Evolutionary conservation across 2,113 vertebrate species (phyloP), one percentile per base, ranked within the genome.

Genomic region (Amblyopsis rosae): DNA sequence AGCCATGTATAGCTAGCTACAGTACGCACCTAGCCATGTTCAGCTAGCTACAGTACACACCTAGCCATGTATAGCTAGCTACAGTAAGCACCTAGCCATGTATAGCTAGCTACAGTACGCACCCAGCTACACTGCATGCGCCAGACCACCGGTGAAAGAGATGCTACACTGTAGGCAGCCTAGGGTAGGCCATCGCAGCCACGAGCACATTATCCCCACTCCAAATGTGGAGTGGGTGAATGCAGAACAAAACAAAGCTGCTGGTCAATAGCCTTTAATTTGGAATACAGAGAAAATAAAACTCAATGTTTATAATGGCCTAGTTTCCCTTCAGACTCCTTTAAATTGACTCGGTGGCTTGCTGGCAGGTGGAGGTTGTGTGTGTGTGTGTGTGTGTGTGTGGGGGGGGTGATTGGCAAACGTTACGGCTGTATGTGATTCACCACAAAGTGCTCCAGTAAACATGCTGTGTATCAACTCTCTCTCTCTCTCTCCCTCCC

Each of bases 291-390:
- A 77, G 81, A 82, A 76, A 72, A 84, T 85, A 73, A 83, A 86
- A 83, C 70, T 3, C 70, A 77, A 66, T 70, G 76, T 69, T 69
- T 69, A 16, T 82, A 79, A 81, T 67, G 73, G 88, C 77, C 81
- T 71, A 75, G 66, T 82, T 85, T 81, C 77, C 80, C 83, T 62
- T 55, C 82, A 81, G 72, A 80, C 87, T 84, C 87, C 81, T 82
- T 84, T 84, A 82, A 85, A 87, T 88, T 82, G 86, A 88, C 87
- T 85, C 75, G 70, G 82, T 79, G 78, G 80, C 79, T 86, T 87
- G 62, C 81, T 51, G 79, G 80, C 81, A 82, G 86, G 84, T 81
- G 82, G 84, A 7, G 77, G 48, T 56, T n/a, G n/a, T n/a, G n/a
- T 19, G 19, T 19, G 19, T 19, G 19, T 19, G 19, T 19, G 19